Base-by-base conservation (phyloP, 2,888 invertebrate species). In the Caenorhabditis virilis region DNA sequence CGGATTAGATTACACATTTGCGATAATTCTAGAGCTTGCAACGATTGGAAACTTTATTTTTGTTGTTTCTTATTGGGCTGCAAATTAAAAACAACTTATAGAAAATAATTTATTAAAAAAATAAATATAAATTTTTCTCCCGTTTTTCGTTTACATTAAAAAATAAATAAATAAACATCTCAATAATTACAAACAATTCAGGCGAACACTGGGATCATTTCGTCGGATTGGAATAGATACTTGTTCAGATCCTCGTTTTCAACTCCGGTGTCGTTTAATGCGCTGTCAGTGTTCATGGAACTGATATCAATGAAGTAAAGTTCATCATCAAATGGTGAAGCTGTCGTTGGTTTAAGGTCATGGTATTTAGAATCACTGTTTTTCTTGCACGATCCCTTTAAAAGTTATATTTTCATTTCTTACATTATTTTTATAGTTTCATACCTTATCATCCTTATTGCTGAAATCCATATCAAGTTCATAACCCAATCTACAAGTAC, bases 401-500 rank as follows among this genome's bases (percentile, higher is more conserved):
- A n/a, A n/a, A n/a, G n/a, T n/a, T n/a, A n/a, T n/a, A n/a, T n/a
- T n/a, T n/a, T n/a, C n/a, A n/a, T n/a, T n/a, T n/a, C n/a, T n/a
- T n/a, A n/a, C n/a, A n/a, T n/a, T n/a, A n/a, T n/a, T n/a, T n/a
- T n/a, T n/a, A n/a, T n/a, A n/a, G n/a, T n/a, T n/a, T n/a, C n/a
- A n/a, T n/a, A n/a, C n/a, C n/a, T 74, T 70, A 51, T 82, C 82
- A 22, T 76, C 73, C 48, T 75, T 77, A 47, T 82, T 69, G 13
- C 72, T 70, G 41, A 80, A 77, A 62, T 82, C 73, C 76, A 82
- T 78, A 49, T 76, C 66, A 22, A 81, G 63, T 30, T 82, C 82
- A 58, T 69, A 79, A 1, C 82, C 82, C 7, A 79, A 77, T 26
- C 74, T 76, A 60, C 82, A 82, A 15, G 75, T 72, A 36, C 82